Conservation (phyloP, 2,113 vertebrate genomes). For the Cavia aperea region DNA sequence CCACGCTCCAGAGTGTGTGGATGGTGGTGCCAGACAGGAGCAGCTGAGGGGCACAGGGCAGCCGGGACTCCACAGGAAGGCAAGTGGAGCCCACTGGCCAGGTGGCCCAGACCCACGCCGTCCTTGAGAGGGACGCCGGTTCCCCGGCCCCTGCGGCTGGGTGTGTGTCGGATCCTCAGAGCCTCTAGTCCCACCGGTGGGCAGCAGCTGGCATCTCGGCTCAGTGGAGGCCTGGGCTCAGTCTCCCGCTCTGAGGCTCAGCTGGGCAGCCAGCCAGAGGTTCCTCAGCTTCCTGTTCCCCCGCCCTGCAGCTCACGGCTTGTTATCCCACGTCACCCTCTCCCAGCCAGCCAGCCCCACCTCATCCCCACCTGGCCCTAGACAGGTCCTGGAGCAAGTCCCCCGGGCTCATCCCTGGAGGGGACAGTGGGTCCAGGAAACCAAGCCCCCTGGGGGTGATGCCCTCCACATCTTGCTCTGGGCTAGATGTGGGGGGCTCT, state of each 20-base stretch:
- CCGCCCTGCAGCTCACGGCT: no score
- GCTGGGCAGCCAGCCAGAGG: not conserved
- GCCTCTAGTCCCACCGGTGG: not conserved
- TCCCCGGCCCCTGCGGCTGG: not conserved
- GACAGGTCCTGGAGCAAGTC: not conserved
- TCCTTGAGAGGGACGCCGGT: not conserved
- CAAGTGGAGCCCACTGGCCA: not conserved
- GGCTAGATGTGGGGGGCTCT: not conserved
- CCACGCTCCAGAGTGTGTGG: rapidly evolving
- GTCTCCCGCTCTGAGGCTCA: not conserved
- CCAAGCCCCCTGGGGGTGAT: no score
- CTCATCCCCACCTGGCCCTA: not conserved
- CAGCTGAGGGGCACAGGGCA: not conserved
- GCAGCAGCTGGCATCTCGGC: no score
- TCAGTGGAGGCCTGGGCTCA: not conserved
- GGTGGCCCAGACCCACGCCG: not conserved
- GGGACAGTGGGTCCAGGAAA: no score
- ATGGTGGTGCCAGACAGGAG: not conserved
- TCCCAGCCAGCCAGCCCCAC: not conserved
- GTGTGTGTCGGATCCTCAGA: no score
- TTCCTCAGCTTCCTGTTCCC: not conserved
- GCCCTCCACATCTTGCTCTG: not conserved
- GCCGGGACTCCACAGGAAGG: not conserved
- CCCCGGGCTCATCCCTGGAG: not conserved
- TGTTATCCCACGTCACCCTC: not conserved